Evolutionary conservation across 2,797 vertebrate genomes (phyloP), one percentile per base, ranked within the genome.

Genomic region (Halcyon badia): DNA sequence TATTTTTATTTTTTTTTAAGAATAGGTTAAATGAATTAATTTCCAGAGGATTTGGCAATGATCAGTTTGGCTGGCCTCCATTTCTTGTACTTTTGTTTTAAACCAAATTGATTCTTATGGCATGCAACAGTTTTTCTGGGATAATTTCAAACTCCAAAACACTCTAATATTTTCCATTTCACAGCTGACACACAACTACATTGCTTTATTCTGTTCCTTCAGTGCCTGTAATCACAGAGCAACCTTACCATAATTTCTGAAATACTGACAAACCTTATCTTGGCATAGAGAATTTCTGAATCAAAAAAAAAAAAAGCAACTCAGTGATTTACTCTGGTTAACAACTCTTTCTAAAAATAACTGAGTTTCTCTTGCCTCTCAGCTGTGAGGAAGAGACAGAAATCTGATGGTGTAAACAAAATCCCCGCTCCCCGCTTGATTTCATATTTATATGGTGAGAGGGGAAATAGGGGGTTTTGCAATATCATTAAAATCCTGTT

Each of bases 351-450:
- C 39, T 60, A 44, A 94, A 84, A 84, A 48, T 41, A 64, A 62
- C 19, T 24, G 16, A 31, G 11, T 22, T 90, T 54, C 39, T 78
- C 73, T 87, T 90, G 3, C 18, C 52, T 84, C 25, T 13, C 28
- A 87, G 8, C 15, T 84, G 11, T 61, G 49, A 44, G 4, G 52
- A 75, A 80, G 33, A 54, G 33, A 28, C 3, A 80, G 57, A 90
- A 83, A 88, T 5, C 4, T 37, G 11, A 18, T n/a, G 4, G 6
- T 33, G 15, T 64, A 81, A 93, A 81, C 14, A 21, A 10, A 44
- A 10, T 39, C 9, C 21, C 16, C 8, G 18, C 5, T 13, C 1
- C 4, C n/a, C 1, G 4, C 11, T 28, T 60, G 24, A 52, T 18
- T 35, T 83, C 6, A 4, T 85, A 39, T 87, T 66, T 64, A 24